Evolutionary conservation across 2,888 invertebrate species (phyloP), one percentile per base, ranked within the genome.

Genomic region (Dascillus cervinus): DNA sequence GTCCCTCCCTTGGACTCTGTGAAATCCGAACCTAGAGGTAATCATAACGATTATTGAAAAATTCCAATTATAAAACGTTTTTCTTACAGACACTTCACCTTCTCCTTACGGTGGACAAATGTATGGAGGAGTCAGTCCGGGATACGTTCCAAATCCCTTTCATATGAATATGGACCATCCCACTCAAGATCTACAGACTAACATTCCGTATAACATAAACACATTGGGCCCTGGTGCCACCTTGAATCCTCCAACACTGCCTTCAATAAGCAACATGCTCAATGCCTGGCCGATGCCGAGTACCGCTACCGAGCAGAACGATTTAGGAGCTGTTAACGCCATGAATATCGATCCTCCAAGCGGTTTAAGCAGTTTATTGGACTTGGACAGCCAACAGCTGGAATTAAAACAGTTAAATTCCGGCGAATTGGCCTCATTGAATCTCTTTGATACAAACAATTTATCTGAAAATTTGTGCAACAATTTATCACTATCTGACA

Each of bases 341-440:
- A 44, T 34, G 42, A 32, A 34, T 32, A 32, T 43, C 21, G 39
- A 51, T 46, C 47, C 42, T 27, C 27, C 19, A 3, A 47, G 43
- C 27, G 53, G 50, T 34, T 43, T 53, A n/a, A 57, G 49, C 33
- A 62, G 52, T 39, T 28, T 40, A 13, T 22, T 67, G 12, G 65
- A 65, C 49, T 59, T 71, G 47, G 70, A 71, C 43, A 69, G 65
- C 40, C 66, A 65, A 30, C 67, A 69, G 41, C 46, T 69, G 41
- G 47, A 65, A 34, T 45, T 60, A 37, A 59, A 53, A 34, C 50
- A 60, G 11, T 41, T 67, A 3, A 62, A 66, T 42, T 67, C 67
- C 0, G 62, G 58, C 4, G 68, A 68, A 22, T 44, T 69, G 6
- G 60, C 57, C 3, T 50, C 44, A 8, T 40, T 53, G 21, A 49